A percentile compares a stretch with the other conserved stretches of the same genome.
Evolutionary conservation across 37 sponge, comb jelly and placozoan species (phyloP).

Genomic region (Spongilla lacustris): DNA sequence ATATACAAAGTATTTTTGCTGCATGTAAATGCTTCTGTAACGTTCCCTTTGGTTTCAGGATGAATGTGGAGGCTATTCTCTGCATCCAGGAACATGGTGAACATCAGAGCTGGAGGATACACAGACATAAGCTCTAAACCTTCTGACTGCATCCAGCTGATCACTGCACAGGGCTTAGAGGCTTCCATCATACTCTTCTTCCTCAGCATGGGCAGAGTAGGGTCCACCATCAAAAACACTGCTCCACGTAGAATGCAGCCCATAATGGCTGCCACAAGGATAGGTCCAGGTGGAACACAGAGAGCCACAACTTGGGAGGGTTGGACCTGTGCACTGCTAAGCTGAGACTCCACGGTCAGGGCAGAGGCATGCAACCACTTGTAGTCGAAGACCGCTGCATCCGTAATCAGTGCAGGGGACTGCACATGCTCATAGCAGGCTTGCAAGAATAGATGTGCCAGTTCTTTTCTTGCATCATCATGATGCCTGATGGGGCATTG

Average conservation of each 20-base stretch:
- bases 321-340: not conserved
- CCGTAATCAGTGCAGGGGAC: not conserved
- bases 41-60: not conserved
- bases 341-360: not conserved
- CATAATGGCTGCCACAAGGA: not conserved
- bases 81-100: not conserved
- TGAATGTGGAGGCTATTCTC: not conserved
- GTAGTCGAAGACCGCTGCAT: not conserved
- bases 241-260: not conserved
- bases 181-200: not conserved
- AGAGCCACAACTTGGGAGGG: not conserved
- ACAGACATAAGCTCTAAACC: not conserved
- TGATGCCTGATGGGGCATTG: not conserved
- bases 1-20: not conserved
- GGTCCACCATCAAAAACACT: not conserved
- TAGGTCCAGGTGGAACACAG: not conserved
- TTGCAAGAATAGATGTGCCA: not conserved
- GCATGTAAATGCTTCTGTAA: not conserved
- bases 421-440: not conserved
- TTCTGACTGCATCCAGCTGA: not conserved
- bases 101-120: not conserved
- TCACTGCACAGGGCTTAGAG: not conserved
- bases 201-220: not conserved
- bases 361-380: not conserved
- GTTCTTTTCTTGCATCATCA: not conserved